Evolutionary conservation across 1,140 invertebrate genomes (phyloP), one percentile per base, ranked within the genome.

Genomic region (Elymnias hypermnestra): DNA sequence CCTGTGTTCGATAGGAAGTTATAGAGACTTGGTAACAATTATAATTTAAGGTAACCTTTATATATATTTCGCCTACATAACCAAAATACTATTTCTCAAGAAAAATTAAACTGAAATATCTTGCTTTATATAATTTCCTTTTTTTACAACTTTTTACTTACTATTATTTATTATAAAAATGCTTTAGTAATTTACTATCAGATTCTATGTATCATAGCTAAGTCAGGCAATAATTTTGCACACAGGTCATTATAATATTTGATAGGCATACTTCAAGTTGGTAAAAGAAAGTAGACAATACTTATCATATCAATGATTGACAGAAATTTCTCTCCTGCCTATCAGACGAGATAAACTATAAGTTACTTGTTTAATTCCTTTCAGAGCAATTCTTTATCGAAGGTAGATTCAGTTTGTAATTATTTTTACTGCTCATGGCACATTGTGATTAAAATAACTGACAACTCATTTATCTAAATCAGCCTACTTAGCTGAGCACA

Each of bases 391-490:
- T 41, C 7, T 49, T 33, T 49, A 41, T 35, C 26, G 13, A 12
- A 36, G 6, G 28, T 7, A 41, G 45, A 35, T 41, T 35, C 22
- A 26, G 38, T 48, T 41, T 35, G 29, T 39, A 48, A 48, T 48
- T 41, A 46, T 46, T 38, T 46, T 46, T 21, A 46, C 43, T 46
- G 43, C 43, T 46, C 35, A 38, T 46, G 35, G 35, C 43, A 38
- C 35, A 36, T 46, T 46, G 23, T 37, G 23, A 29, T 38, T 38
- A 29, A 37, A 35, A 19, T 21, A 25, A 46, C 43, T 46, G 43
- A 46, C 43, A 46, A 46, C 17, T 37, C 23, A 46, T 46, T 46
- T 37, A 46, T 46, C 43, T 38, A 38, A 46, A 46, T 46, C 43
- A 46, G 25, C 43, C 43, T 46, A 46, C 33, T 46, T 46, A 46